Percentiles rank a stretch among this genome's conserved stretches.
Evolutionary conservation across 2,888 invertebrate genomes (phyloP).

Genomic region (Drepanosiphum platanoidis): DNA sequence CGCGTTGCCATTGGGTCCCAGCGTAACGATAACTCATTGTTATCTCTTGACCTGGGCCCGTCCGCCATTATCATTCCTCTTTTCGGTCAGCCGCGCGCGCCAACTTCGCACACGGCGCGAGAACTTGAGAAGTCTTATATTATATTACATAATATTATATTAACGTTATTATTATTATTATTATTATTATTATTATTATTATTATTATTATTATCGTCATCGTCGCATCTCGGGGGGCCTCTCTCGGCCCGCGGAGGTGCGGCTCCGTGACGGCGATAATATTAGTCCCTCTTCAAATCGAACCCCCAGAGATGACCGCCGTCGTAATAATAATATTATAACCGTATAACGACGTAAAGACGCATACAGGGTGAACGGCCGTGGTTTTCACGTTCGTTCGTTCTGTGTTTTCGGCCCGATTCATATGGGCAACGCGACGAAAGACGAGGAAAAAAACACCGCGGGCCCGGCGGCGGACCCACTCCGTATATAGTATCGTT

Average conservation of each 20-base stretch:
- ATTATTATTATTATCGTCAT: conserved; percentile 7
- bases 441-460: too few species aligned
- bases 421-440: too few species aligned
- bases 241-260: conserved; percentile 2
- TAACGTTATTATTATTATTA: conserved; percentile 6
- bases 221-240: conserved; percentile 36
- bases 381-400: too few species aligned
- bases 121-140: conserved; percentile 62
- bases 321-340: background rate
- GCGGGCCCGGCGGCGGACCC: too few species aligned
- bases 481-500: too few species aligned
- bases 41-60: conserved; percentile 59
- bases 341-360: background rate
- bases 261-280: background rate
- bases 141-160: too few species aligned
- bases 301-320: conserved; percentile 21
- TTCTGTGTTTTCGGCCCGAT: too few species aligned
- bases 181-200: conserved; percentile 26
- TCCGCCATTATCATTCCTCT: conserved; percentile 56
- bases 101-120: conserved; percentile 50
- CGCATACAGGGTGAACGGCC: background rate
- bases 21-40: conserved; percentile 61
- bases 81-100: conserved; percentile 51
- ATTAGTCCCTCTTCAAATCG: conserved; percentile 21
- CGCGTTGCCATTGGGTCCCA: conserved; percentile 55